These are phyloP conservation scores for Gallinago jamesoni DNA, from an alignment of 2,113 vertebrate species.

Conservation along the genomic window DNA sequence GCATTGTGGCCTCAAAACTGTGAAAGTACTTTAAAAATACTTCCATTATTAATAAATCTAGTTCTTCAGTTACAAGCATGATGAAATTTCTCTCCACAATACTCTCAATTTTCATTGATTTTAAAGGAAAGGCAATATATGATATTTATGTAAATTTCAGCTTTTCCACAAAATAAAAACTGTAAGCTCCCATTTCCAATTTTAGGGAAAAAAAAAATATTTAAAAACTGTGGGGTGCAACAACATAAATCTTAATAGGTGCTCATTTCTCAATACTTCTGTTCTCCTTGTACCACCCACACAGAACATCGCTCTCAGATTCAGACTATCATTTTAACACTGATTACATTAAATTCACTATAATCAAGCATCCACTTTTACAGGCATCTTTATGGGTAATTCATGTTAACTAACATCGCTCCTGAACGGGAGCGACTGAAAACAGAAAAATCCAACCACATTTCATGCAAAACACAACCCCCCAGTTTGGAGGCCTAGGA, in stretches of 20 bases:
- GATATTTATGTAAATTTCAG: neutral
- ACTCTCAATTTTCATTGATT: neutral
- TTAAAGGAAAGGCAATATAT: neutral
- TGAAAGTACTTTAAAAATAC: neutral
- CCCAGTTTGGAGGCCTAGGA: neutral
- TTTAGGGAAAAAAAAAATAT: neutral
- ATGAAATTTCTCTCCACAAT: neutral
- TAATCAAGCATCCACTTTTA: conserved; percentile 29
- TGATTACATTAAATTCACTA: conserved; percentile 28
- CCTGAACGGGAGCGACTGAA: neutral
- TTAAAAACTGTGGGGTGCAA: neutral
- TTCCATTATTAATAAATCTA: neutral
- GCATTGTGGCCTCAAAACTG: neutral
- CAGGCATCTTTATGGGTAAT: neutral
- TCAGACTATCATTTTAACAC: neutral
- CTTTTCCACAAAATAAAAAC: neutral
- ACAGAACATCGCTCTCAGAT: neutral
- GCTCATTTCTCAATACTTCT: neutral
- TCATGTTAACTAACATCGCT: neutral
- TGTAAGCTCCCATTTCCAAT: neutral
- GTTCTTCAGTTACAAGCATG: neutral
- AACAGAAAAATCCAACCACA: neutral
- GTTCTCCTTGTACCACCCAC: neutral
- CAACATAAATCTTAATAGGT: neutral
- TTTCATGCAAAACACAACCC: neutral